A percentile compares a stretch with the other conserved stretches of the same genome.
These are phyloP conservation scores for Cheilosia impressa DNA, from an alignment of 2,888 invertebrate species.

Conservation along the genomic window DNA sequence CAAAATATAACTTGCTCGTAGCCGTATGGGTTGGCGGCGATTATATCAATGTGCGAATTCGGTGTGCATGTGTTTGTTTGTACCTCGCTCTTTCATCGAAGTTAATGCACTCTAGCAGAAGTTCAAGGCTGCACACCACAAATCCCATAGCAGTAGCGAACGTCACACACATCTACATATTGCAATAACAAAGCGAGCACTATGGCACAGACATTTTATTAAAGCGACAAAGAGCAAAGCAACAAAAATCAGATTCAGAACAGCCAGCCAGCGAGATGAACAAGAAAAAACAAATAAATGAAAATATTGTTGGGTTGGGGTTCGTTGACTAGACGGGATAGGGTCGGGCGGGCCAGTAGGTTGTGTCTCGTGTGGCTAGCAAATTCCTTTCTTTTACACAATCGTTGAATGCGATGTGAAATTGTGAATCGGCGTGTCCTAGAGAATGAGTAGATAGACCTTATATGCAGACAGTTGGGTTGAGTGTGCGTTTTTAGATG, in stretches of 20 bases:
- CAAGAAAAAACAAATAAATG: not conserved
- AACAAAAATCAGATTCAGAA: slow-evolving; percentile 1
- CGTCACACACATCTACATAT: not conserved
- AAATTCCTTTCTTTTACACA: slow-evolving; percentile 16
- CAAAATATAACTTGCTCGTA: too few species aligned
- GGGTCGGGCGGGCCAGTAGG: not conserved
- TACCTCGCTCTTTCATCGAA: slow-evolving; percentile 60
- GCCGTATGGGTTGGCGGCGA: not conserved
- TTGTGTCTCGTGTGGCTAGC: not conserved
- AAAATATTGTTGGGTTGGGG: not conserved
- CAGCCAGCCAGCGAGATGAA: not conserved
- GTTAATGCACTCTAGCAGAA: slow-evolving; percentile 83
- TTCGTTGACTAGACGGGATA: not conserved
- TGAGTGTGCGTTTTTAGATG: not conserved
- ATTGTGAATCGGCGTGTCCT: not conserved
- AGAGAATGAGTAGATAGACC: not conserved
- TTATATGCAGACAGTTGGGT: not conserved
- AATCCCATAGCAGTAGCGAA: slow-evolving; percentile 20
- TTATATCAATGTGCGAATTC: too few species aligned
- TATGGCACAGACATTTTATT: slow-evolving; percentile 51
- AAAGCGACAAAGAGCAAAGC: slow-evolving; percentile 28
- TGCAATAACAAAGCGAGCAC: slow-evolving; percentile 44
- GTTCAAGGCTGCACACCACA: slow-evolving; percentile 82
- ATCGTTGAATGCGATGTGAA: not conserved
- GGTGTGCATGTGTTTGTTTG: not conserved